These are phyloP conservation scores for Perizoma flavofasciatum DNA, from an alignment of 2,888 invertebrate genomes.

Conservation along the genomic window DNA sequence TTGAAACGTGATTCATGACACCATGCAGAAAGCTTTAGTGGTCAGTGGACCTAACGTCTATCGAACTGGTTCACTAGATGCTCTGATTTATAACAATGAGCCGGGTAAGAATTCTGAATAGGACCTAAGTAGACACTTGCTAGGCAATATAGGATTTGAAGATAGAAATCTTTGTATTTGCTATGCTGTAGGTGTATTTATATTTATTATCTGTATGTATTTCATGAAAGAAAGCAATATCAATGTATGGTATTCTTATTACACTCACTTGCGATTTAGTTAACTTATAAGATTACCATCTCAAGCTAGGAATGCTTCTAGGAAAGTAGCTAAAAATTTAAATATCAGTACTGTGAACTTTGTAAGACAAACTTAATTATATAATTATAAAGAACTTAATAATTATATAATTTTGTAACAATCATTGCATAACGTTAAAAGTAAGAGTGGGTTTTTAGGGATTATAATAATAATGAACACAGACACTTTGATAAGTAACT, in stretches of 20 bases:
- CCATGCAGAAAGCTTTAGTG: not conserved
- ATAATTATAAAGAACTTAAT: no score
- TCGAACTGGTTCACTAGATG: slow-evolving; percentile 55
- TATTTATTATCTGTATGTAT: slow-evolving; percentile 29
- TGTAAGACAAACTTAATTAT: no score
- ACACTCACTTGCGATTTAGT: no score
- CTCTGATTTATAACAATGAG: slow-evolving; percentile 43
- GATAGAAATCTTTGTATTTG: slow-evolving; percentile 46
- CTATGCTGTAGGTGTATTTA: slow-evolving; percentile 42
- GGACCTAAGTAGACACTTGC: slow-evolving; percentile 32
- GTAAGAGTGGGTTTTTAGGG: not conserved
- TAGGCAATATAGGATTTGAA: slow-evolving; percentile 33
- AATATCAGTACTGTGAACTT: no score
- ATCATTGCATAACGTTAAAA: not conserved
- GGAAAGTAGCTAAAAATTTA: not conserved
- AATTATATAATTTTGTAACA: no score
- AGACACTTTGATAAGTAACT: not conserved
- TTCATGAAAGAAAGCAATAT: no score
- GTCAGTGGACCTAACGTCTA: slow-evolving; percentile 42
- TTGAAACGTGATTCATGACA: no score
- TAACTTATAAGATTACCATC: no score
- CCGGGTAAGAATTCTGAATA: slow-evolving; percentile 33
- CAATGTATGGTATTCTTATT: no score
- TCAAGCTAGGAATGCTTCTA: not conserved
- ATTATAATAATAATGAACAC: slow-evolving; percentile 2